Conservation (phyloP, 2,888 invertebrate species). For the Thera obeliscata region DNA sequence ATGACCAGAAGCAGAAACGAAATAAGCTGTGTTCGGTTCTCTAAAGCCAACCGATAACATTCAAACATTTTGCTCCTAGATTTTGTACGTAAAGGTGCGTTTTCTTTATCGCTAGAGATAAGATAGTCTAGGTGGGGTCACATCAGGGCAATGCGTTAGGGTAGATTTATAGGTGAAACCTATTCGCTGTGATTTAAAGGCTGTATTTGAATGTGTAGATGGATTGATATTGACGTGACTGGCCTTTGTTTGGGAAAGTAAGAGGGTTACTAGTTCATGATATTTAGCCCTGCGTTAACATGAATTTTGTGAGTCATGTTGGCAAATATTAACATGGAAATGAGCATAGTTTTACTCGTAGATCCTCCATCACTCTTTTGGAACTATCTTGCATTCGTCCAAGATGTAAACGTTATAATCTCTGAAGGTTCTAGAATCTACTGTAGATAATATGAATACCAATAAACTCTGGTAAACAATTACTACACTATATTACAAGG, state of each 20-base stretch:
- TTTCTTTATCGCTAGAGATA: constrained; percentile 59
- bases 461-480: no score
- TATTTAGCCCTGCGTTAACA: neutral
- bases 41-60: constrained; percentile 31
- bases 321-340: neutral
- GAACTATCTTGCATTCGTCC: no score
- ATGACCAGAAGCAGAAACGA: constrained; percentile 13
- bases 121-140: constrained; percentile 59
- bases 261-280: neutral
- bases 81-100: constrained; percentile 49
- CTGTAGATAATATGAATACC: no score
- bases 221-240: constrained; percentile 25
- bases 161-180: constrained; percentile 35
- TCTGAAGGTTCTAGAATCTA: no score
- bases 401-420: no score
- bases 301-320: neutral
- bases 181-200: constrained; percentile 33
- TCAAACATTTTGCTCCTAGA: constrained; percentile 40
- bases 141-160: constrained; percentile 42
- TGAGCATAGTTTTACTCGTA: neutral
- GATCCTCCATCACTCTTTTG: neutral
- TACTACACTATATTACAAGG: no score
- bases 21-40: constrained; percentile 15
- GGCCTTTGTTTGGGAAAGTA: constrained; percentile 15
- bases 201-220: constrained; percentile 33